A percentile compares a stretch with the other conserved stretches of the same genome.
These are phyloP conservation scores for Rhynchonycteris naso DNA, from an alignment of 2,797 vertebrate genomes.

Conservation along the genomic window DNA sequence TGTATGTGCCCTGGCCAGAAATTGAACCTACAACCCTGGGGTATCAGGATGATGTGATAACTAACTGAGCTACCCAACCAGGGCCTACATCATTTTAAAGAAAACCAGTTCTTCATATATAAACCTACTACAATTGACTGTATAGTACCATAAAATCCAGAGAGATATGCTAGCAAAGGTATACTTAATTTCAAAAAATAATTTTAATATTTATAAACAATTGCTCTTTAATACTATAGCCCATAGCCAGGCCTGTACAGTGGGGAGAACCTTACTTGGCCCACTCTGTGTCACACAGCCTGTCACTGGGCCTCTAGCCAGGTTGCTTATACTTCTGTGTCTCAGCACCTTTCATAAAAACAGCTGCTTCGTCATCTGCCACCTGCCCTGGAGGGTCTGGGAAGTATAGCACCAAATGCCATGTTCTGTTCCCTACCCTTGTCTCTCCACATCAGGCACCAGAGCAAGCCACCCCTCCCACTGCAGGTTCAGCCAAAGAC, in stretches of 20 bases:
- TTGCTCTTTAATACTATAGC: too few relatives aligned
- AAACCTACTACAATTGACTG: too few relatives aligned
- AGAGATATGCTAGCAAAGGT: too few relatives aligned
- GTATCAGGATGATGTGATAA: too few relatives aligned
- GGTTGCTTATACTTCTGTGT: background rate
- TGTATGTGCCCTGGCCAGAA: too few relatives aligned
- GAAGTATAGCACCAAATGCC: background rate
- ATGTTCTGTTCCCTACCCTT: background rate
- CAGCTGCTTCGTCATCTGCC: background rate
- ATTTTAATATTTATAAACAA: too few relatives aligned
- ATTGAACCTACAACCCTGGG: too few relatives aligned
- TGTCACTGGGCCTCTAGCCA: background rate
- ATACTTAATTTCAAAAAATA: too few relatives aligned
- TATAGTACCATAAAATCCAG: too few relatives aligned
- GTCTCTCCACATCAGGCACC: background rate
- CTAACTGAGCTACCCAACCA: too few relatives aligned
- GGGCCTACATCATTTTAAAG: too few relatives aligned
- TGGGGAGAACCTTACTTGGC: background rate
- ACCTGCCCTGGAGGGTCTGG: background rate
- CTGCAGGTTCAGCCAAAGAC: background rate
- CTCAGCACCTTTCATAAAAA: background rate
- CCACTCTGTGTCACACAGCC: background rate
- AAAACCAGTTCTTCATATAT: too few relatives aligned
- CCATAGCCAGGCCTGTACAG: accelerated
- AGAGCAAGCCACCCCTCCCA: background rate